Base-by-base conservation (phyloP, 2,888 invertebrate species). In the Tenthredo amoena region DNA sequence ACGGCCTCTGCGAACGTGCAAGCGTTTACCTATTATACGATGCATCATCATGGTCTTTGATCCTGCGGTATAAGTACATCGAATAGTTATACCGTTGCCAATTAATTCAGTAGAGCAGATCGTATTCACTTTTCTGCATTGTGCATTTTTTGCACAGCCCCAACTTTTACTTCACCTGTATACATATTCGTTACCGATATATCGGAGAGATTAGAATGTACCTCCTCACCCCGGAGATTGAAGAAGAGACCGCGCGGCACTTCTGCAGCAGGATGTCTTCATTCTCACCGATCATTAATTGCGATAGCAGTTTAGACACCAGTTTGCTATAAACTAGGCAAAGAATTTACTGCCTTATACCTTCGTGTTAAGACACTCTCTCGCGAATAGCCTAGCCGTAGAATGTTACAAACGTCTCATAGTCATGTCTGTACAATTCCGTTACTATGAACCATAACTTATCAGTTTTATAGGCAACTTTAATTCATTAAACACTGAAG, bases 271-370 rank as follows among this genome's bases (percentile, higher is more conserved):
- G 55, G 62, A 62, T 62, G 62, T 62, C 62, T 62, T 62, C 62
- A 62, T 62, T 62, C 21, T 62, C 62, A 62, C 62, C 26, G 62
- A 62, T 62, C 62, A 62, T 62, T 26, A 62, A 26, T 62, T 62
- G 10, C 62, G 62, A 62, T 62, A 62, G 10, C 26, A 62, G 62
- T 26, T 55, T 21, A 62, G 62, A 62, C 26, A 62, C 62, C 21
- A 62, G 62, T 62, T 26, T 62, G 26, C 62, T 26, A 62, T 62
- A 62, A 62, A 62, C 62, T 62, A 26, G 62, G 62, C 26, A 62
- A 62, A 62, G 62, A 26, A 62, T 62, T 62, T 62, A 62, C 55
- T 55, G 55, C 55, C 62, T 47, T 12, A 47, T 62, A 62, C 62
- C 62, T 62, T 62, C 62, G 62, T 62, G 62, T 26, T 21, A 9